These are phyloP conservation scores for Drosophila obscura DNA, from an alignment of 1,140 invertebrate species.

Conservation along the genomic window DNA sequence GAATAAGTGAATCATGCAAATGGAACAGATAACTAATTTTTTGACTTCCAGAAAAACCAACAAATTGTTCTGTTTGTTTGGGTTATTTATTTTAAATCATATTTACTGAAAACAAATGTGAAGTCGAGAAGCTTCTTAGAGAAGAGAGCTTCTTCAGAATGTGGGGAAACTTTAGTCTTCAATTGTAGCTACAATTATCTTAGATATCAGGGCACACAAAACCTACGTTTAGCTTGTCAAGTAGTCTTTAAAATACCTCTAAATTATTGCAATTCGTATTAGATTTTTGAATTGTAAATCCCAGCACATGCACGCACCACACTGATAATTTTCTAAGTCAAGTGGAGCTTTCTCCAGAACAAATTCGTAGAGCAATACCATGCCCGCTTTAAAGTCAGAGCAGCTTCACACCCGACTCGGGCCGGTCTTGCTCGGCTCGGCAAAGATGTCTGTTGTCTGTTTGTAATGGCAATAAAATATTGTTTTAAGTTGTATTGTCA, in stretches of 20 bases:
- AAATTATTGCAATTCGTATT: slow-evolving; percentile 52
- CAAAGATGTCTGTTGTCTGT: slow-evolving; percentile 22
- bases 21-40: not conserved
- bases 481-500: slow-evolving; percentile 37
- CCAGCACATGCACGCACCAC: not conserved
- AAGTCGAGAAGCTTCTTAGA: too few species aligned
- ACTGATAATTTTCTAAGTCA: slow-evolving; percentile 42
- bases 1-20: not conserved
- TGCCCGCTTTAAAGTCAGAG: slow-evolving; percentile 56
- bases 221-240: slow-evolving; percentile 10
- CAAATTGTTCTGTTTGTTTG: too few species aligned
- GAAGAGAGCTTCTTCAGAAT: too few species aligned
- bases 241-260: slow-evolving; percentile 20
- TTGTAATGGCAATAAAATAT: slow-evolving; percentile 48
- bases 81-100: too few species aligned
- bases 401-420: slow-evolving; percentile 28
- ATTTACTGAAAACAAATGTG: too few species aligned
- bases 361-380: slow-evolving; percentile 56
- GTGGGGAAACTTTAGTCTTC: too few species aligned
- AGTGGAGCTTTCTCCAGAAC: slow-evolving; percentile 19
- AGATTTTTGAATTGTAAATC: slow-evolving; percentile 42
- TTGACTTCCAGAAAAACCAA: not conserved
- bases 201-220: not conserved
- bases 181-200: too few species aligned
- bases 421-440: not conserved